phyloP scores from a whole-genome alignment of 2,888 invertebrate species.

The Pterostichus niger region DNA sequence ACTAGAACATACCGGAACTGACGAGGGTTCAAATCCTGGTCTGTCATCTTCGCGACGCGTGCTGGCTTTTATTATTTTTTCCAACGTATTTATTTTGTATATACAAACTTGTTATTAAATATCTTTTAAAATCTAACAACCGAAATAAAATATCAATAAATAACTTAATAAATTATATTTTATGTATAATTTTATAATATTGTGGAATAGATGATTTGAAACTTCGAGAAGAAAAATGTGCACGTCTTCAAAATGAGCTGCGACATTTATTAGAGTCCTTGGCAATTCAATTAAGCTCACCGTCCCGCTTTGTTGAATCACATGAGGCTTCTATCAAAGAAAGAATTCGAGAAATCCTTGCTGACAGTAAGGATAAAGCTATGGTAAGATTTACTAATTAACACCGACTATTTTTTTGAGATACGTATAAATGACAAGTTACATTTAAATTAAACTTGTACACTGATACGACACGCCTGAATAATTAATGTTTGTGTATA shows the following conservation, averaged over 20 bases:
- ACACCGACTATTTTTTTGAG: no score
- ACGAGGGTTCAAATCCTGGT: slow-evolving; percentile 39
- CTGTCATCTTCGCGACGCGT: neutral
- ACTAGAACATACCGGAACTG: slow-evolving; percentile 29
- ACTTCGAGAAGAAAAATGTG: slow-evolving; percentile 84
- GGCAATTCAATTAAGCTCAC: slow-evolving; percentile 85
- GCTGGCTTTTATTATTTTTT: slow-evolving; percentile 41
- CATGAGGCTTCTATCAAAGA: slow-evolving; percentile 89
- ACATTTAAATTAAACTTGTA: neutral
- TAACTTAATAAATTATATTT: no score
- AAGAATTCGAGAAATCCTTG: slow-evolving; percentile 86
- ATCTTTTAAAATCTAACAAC: no score
- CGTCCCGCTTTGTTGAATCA: slow-evolving; percentile 87
- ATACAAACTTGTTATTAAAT: neutral
- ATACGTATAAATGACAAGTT: no score
- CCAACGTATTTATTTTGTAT: neutral
- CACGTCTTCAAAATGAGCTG: slow-evolving; percentile 83
- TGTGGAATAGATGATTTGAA: slow-evolving; percentile 82
- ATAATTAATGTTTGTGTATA: neutral
- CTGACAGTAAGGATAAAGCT: slow-evolving; percentile 88
- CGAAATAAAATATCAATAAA: no score
- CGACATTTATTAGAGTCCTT: slow-evolving; percentile 86
- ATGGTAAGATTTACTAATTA: slow-evolving; percentile 79
- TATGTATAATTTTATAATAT: neutral
- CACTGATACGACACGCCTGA: neutral